Evolutionary conservation across 2,113 vertebrate genomes (phyloP).

Genomic region (Strix uralensis): DNA sequence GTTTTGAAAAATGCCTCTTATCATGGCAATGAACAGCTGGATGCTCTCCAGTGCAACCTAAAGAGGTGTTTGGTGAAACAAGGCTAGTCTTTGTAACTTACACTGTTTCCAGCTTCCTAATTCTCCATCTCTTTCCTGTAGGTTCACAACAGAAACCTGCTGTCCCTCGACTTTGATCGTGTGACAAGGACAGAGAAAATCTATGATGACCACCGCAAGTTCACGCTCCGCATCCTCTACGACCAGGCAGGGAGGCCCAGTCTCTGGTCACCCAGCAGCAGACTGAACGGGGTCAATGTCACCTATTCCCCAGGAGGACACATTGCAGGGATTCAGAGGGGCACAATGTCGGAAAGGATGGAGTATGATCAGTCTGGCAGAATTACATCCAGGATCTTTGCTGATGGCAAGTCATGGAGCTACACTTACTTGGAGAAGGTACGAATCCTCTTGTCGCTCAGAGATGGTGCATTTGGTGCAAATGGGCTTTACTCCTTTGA

Average conservation of each 20-base stretch:
- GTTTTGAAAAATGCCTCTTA: not conserved
- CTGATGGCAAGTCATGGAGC: conserved; percentile 96
- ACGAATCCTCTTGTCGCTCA: not conserved
- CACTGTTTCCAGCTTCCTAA: not conserved
- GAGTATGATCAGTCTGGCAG: conserved; percentile 93
- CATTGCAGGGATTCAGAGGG: conserved; percentile 92
- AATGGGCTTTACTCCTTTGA: not conserved
- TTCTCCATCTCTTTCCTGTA: conserved; percentile 38
- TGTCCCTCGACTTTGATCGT: conserved; percentile 95
- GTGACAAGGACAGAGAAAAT: conserved; percentile 99
- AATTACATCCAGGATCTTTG: conserved; percentile 92
- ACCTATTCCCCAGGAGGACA: conserved; percentile 92
- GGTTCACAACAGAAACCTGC: conserved; percentile 96
- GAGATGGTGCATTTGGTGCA: not conserved
- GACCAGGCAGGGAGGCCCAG: conserved; percentile 92
- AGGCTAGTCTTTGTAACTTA: not conserved
- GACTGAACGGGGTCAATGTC: conserved; percentile 93
- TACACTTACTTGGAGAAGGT: conserved; percentile 97
- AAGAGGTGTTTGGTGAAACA: not conserved
- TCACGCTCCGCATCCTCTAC: conserved; percentile 93
- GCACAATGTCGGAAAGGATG: conserved; percentile 98
- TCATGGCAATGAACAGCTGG: not conserved
- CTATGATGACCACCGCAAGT: conserved; percentile 98
- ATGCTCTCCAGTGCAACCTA: not conserved
- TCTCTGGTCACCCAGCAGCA: conserved; percentile 96